Base-by-base conservation (phyloP, 2,797 vertebrate genomes). In the Tapera naevia region DNA sequence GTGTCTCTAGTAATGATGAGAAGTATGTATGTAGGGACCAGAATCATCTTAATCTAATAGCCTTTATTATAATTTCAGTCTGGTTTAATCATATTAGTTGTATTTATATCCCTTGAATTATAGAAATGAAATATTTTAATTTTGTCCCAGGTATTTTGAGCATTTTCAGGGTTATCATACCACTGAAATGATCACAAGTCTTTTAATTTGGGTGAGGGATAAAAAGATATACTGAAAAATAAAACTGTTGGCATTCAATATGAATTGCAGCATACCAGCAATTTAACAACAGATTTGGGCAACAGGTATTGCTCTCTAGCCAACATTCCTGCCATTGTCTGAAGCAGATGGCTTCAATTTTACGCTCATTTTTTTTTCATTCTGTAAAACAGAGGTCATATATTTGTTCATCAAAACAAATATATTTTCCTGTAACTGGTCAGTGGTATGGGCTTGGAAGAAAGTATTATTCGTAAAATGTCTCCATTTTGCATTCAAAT, bases 281-380 rank as follows among this genome's bases (percentile, higher is more conserved):
- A 83, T 92, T 80, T 56, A 92, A 51, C 30, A 78, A 50, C 69
- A 92, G 80, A 86, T 91, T 88, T 86, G 54, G 70, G 85, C 85
- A 88, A 93, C 82, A 94, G 80, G 91, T 94, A 95, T 78, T 79
- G 61, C 37, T 72, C 54, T 62, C 66, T 75, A 1, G 32, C 80
- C 66, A 85, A 16, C 79, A 33, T 86, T 91, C 54, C 72, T 81
- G 72, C 58, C 62, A n/a, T 83, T 80, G 64, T 91, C 58, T 94
- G 86, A 83, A 76, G 89, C 83, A 95, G 86, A 86, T 86, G 88
- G 76, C 56, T 93, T 89, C 66, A 75, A 72, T 94, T 92, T 91
- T 70, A 39, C 65, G 56, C 33, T 71, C 61, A 58, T 45, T 65
- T 88, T n/a, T 88, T n/a, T 92, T 93, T 83, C 66, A 88, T 62